A percentile compares a stretch with the other conserved stretches of the same genome.
phyloP scores from a whole-genome alignment of 1,140 invertebrate species.

The Plectrocnemia conspersa region DNA sequence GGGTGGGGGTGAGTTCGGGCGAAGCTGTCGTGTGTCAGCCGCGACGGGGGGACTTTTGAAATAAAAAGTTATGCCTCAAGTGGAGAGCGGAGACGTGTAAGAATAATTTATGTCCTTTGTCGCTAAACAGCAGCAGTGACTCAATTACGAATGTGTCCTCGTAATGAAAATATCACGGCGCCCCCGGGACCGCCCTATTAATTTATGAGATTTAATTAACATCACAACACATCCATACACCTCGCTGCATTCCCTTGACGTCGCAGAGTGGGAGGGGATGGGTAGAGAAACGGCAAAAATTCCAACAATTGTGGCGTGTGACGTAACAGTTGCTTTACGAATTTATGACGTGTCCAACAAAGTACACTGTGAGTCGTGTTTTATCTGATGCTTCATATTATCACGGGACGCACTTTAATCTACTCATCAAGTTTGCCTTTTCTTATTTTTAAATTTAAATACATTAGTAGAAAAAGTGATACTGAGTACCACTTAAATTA shows the following conservation, averaged over 20 bases:
- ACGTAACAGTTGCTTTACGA: too few species aligned
- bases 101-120: conserved; percentile 34
- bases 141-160: conserved; percentile 33
- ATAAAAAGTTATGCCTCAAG: conserved; percentile 34
- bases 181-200: conserved; percentile 28
- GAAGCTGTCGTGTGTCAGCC: conserved; percentile 18
- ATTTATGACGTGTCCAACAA: too few species aligned
- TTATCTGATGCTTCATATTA: too few species aligned
- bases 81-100: conserved; percentile 30
- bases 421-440: too few species aligned
- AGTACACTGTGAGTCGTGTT: too few species aligned
- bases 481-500: too few species aligned
- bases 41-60: conserved; percentile 18
- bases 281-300: too few species aligned
- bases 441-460: too few species aligned
- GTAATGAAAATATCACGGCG: conserved; percentile 34
- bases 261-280: too few species aligned
- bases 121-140: conserved; percentile 32
- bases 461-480: too few species aligned
- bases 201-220: conserved; percentile 34
- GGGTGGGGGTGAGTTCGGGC: conserved; percentile 5
- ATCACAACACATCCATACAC: conserved; percentile 19
- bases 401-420: too few species aligned
- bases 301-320: too few species aligned
- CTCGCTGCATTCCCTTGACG: background rate